phyloP scores from a whole-genome alignment of 2,113 vertebrate species.

The Oncorhynchus nerka region DNA sequence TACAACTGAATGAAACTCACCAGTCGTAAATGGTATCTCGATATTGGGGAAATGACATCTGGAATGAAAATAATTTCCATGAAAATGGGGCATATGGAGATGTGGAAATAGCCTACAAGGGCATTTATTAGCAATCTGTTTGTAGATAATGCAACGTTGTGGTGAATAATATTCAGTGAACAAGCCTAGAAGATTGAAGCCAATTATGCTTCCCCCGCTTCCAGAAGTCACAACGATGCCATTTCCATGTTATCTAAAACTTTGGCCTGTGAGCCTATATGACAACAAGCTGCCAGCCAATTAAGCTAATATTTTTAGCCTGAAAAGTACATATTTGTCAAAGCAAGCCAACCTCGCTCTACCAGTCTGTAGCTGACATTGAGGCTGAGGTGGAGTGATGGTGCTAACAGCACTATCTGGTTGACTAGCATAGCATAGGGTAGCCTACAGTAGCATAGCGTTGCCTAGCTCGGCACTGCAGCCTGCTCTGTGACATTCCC shows the following conservation, averaged over 20 bases:
- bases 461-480: not conserved
- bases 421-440: not conserved
- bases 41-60: not conserved
- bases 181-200: not conserved
- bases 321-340: constrained; percentile 17
- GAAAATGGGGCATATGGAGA: not conserved
- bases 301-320: constrained; percentile 16
- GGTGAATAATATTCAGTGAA: not conserved
- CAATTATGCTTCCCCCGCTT: too few relatives aligned
- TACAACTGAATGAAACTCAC: not conserved
- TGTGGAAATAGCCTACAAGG: not conserved
- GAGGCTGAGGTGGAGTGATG: not conserved
- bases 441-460: not conserved
- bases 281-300: not conserved
- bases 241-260: not conserved
- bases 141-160: not conserved
- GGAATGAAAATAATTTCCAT: not conserved
- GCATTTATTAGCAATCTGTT: too few relatives aligned
- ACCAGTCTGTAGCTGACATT: not conserved
- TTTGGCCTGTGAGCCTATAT: constrained; percentile 3
- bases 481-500: not conserved
- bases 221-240: not conserved
- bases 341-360: not conserved
- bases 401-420: not conserved
- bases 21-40: not conserved